Percentiles rank a stretch among this genome's conserved stretches.
These are phyloP conservation scores for Amitus sp. DNA, from an alignment of 2,888 invertebrate species.

Conservation along the genomic window DNA sequence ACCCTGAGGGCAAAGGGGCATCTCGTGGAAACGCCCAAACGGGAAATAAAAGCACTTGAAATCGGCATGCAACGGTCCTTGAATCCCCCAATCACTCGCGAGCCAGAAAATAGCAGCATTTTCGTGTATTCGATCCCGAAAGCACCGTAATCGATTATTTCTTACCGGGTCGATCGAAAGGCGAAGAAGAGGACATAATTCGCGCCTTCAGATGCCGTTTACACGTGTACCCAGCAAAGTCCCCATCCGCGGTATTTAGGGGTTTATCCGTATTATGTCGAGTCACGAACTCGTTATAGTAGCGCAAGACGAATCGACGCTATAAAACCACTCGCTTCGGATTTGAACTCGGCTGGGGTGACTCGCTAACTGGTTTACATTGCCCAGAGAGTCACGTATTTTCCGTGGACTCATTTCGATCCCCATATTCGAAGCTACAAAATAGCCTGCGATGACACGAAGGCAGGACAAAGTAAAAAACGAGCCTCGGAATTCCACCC, in stretches of 20 bases:
- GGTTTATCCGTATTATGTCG: constrained; percentile 62
- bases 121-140: too few species aligned
- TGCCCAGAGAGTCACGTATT: constrained; percentile 43
- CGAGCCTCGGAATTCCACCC: neutral
- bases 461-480: neutral
- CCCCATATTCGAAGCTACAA: constrained; percentile 12
- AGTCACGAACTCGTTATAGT: constrained; percentile 65
- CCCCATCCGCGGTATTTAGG: constrained; percentile 47
- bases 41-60: constrained; percentile 20
- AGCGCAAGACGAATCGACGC: constrained; percentile 60
- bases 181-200: constrained; percentile 11
- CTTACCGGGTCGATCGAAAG: neutral
- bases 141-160: neutral
- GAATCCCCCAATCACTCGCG: too few species aligned
- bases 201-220: constrained; percentile 26
- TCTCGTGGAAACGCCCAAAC: constrained; percentile 7
- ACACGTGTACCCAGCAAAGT: too few species aligned
- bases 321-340: constrained; percentile 58
- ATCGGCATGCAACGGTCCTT: neutral
- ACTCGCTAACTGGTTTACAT: constrained; percentile 59
- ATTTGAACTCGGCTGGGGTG: constrained; percentile 50
- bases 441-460: constrained; percentile 2
- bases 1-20: constrained; percentile 18
- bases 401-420: constrained; percentile 35
- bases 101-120: too few species aligned